Percentiles rank a stretch among this genome's conserved stretches.
Conservation (phyloP, 1,140 invertebrate genomes). For the Eriocheir sinensis region DNA sequence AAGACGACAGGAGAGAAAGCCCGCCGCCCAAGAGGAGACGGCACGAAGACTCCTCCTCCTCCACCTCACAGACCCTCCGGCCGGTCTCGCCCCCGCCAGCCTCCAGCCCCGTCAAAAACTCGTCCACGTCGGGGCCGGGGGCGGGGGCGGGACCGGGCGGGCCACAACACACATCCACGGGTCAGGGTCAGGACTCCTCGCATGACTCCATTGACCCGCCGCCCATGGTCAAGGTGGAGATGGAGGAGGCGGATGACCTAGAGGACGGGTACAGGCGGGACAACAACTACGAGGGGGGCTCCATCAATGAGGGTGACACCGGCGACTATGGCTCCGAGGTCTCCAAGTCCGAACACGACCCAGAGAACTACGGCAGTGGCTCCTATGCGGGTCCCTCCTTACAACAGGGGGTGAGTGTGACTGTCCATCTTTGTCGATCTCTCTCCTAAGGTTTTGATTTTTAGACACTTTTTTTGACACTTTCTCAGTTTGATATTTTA, state of each 20-base stretch:
- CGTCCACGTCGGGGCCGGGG: neutral
- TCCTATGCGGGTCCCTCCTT: conserved; percentile 70
- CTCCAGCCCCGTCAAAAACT: conserved; percentile 49
- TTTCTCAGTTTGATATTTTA: too few species aligned
- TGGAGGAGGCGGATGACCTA: conserved; percentile 69
- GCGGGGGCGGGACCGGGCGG: conserved; percentile 8
- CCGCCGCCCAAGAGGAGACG: conserved; percentile 74
- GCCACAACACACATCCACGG: conserved; percentile 37
- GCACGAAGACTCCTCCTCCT: conserved; percentile 50
- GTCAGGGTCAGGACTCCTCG: conserved; percentile 16
- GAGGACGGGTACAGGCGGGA: conserved; percentile 66
- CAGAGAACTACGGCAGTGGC: conserved; percentile 63
- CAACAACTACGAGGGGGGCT: conserved; percentile 68
- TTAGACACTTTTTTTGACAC: too few species aligned
- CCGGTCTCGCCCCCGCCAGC: conserved; percentile 49
- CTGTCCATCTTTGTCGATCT: too few species aligned
- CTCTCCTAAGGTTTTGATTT: too few species aligned
- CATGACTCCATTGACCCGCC: conserved; percentile 56
- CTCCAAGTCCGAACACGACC: conserved; percentile 69
- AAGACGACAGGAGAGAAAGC: conserved; percentile 67
- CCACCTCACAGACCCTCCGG: conserved; percentile 47
- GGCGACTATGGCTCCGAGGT: conserved; percentile 67
- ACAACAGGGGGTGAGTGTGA: conserved; percentile 67
- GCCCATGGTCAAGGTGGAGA: conserved; percentile 72
- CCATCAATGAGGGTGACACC: conserved; percentile 54